Evolutionary conservation across 2,113 vertebrate genomes (phyloP), one percentile per base, ranked within the genome.

Genomic region (Anolis sagrei): DNA sequence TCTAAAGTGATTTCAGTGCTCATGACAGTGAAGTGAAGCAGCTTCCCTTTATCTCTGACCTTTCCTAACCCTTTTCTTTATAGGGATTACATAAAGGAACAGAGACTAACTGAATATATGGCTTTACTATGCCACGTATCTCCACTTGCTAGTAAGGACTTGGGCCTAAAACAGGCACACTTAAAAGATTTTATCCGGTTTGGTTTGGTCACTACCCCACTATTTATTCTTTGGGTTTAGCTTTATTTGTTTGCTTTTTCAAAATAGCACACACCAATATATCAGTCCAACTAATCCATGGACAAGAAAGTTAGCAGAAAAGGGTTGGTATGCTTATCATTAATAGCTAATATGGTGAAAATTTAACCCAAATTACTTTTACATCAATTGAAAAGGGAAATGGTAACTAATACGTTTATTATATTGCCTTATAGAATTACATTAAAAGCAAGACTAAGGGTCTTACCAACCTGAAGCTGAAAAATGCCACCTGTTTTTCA

Each of bases 1-100:
- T 87, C 90, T 93, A 92, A 94, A 94, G 93, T 94, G 93, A 93
- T 89, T 83, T 84, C 89, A 91, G 91, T 91, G 89, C 91, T 89
- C 82, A 66, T 51, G 81, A 32, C n/a, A 84, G 61, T 76, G 92
- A 92, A 92, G 88, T 77, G 83, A 88, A 89, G 72, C 81, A 93
- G 79, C 81, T 88, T 90, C 73, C 76, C 76, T 79, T 21, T 1
- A 72, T 89, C 44, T 36, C 7, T 88, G 54, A 58, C 13, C 81
- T 29, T 13, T 4, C n/a, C 54, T 21, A 69, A 36, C 87, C 82
- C 72, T 61, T 3, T 23, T 85, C 68, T 66, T 74, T 32, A 14
- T 1, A 51, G 76, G 61, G 81, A 51, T 36, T 81, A 0, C 36
- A 84, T 58, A 79, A 86, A 87, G 84, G 84, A 84, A 83, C 16